Base-by-base conservation (phyloP, 2,797 vertebrate species). In the Melanotaenia maccullochi region DNA sequence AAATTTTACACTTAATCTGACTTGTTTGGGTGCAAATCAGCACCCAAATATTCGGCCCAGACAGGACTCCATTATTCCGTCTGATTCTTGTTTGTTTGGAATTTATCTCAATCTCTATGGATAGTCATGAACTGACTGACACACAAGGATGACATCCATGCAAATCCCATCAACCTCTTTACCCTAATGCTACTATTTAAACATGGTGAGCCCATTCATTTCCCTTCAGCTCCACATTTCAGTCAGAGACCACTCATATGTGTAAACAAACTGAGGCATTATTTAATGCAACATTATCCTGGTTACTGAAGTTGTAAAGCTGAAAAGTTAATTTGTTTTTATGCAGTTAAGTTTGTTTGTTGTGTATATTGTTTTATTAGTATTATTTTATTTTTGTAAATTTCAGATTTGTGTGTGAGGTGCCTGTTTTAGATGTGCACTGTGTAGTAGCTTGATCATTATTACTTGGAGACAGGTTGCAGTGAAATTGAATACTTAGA, bases 31-130 rank as follows among this genome's bases (percentile, higher is more conserved):
- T 25, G 63, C 54, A 75, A 75, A 65, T 36, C 54, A 36, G 14
- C 30, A 20, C 18, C 60, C 55, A 80, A 63, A 85, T 60, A 76
- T 47, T 56, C 57, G 28, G 44, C 44, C 33, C 76, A 82, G 69
- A 85, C 81, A 63, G 73, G 63, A 84, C 66, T 55, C 71, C 72
- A 85, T 91, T 83, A 76, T 40, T 57, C 58, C 40, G 76, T 90
- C 82, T 90, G 75, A 22, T 89, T 83, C 88, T 62, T 88, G 72
- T 90, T 86, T 87, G 87, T 82, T 88, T 83, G 82, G 69, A 69
- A 72, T 84, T 89, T 73, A 85, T 76, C 78, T 63, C 77, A 56
- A 78, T 84, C 63, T 80, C 71, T 77, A 84, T 79, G 79, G 67
- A 68, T 51, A 69, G 79, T 82, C 89, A 85, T 82, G 84, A 67